These are phyloP conservation scores for Synanceia verrucosa DNA, from an alignment of 2,797 vertebrate species.

Conservation along the genomic window DNA sequence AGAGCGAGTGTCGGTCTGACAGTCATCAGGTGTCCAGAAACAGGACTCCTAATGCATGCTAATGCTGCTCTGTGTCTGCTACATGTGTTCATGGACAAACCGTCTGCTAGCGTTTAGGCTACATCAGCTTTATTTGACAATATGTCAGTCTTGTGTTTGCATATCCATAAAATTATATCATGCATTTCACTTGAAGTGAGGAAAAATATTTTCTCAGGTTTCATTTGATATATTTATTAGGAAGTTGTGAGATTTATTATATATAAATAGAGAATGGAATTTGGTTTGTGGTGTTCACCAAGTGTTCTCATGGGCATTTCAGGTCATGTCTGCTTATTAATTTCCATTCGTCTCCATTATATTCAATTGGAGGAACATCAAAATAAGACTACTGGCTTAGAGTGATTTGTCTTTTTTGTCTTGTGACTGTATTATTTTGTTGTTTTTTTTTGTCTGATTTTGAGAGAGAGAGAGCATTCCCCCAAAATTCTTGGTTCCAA, in stretches of 20 bases:
- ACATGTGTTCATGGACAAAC: neutral
- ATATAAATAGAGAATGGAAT: no score
- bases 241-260: no score
- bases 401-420: neutral
- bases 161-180: neutral
- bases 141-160: neutral
- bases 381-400: neutral
- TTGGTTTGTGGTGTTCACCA: neutral
- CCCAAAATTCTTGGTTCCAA: neutral
- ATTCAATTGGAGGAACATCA: neutral
- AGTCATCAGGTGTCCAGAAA: neutral
- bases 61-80: neutral
- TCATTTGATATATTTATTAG: no score
- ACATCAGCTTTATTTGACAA: neutral
- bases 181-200: neutral
- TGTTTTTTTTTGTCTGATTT: neutral
- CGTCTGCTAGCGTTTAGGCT: neutral
- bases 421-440: neutral
- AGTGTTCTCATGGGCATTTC: neutral
- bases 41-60: neutral
- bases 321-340: neutral
- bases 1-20: neutral
- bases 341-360: neutral
- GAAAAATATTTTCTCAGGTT: neutral
- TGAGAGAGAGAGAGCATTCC: neutral